These are phyloP conservation scores for Drosophila mimica DNA, from an alignment of 2,888 invertebrate species.

Conservation along the genomic window DNA sequence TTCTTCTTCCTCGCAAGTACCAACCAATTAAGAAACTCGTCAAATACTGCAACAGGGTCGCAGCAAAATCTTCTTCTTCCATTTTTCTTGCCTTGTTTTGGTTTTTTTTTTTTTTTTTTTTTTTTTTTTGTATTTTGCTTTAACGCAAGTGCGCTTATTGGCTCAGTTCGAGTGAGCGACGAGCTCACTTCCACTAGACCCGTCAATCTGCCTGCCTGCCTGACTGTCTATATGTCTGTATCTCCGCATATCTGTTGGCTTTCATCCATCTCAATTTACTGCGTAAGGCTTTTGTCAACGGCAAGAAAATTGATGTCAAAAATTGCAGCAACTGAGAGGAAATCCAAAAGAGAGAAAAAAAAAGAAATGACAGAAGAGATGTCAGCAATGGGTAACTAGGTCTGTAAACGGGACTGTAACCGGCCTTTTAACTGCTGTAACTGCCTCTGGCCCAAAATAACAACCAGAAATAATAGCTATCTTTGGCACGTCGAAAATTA, in stretches of 20 bases:
- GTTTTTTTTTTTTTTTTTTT: background rate
- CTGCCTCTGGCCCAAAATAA: slow-evolving; percentile 46
- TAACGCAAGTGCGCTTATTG: slow-evolving; percentile 44
- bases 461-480: background rate
- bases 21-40: slow-evolving; percentile 51
- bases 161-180: slow-evolving; percentile 38
- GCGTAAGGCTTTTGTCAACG: slow-evolving; percentile 75
- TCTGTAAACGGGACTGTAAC: slow-evolving; percentile 38
- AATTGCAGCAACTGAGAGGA: slow-evolving; percentile 41
- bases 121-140: slow-evolving; percentile 1
- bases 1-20: slow-evolving; percentile 3
- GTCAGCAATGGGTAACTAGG: slow-evolving; percentile 41
- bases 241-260: slow-evolving; percentile 28
- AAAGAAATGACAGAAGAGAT: slow-evolving; percentile 21
- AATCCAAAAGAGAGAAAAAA: slow-evolving; percentile 5
- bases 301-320: slow-evolving; percentile 72
- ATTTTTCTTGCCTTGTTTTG: slow-evolving; percentile 19
- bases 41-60: slow-evolving; percentile 29
- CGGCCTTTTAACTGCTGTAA: slow-evolving; percentile 45
- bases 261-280: slow-evolving; percentile 76
- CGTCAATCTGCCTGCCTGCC: slow-evolving; percentile 15
- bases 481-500: background rate
- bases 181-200: slow-evolving; percentile 27
- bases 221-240: slow-evolving; percentile 4
- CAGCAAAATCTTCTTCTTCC: slow-evolving; percentile 29